These are phyloP conservation scores for Rotaria macrura DNA, from an alignment of 2,888 invertebrate genomes.

Conservation along the genomic window DNA sequence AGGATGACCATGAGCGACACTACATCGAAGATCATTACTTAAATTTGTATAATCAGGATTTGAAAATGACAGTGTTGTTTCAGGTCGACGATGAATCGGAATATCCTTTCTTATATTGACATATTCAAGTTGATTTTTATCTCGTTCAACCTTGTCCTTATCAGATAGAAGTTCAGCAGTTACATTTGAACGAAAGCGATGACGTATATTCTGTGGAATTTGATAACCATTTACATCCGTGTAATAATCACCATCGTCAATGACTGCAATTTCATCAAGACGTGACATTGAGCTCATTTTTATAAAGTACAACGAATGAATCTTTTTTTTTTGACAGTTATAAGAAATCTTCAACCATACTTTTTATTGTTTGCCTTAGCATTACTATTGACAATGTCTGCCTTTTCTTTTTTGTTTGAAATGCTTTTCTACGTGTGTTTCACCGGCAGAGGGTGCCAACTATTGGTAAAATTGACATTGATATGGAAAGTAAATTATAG, in stretches of 20 bases:
- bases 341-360: not conserved
- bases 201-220: conserved; percentile 7
- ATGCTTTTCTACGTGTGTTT: not conserved
- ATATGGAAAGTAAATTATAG: too few relatives aligned
- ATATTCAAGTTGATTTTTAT: not conserved
- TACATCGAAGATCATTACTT: conserved; percentile 4
- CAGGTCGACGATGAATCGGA: not conserved
- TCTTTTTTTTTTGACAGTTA: not conserved
- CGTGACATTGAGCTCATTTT: not conserved
- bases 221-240: not conserved
- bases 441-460: not conserved
- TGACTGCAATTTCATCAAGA: not conserved
- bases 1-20: not conserved
- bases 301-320: not conserved
- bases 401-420: not conserved
- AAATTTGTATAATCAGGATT: not conserved
- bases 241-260: not conserved
- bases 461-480: too few relatives aligned
- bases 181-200: not conserved
- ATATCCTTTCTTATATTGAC: not conserved
- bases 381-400: conserved; percentile 1
- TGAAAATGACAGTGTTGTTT: not conserved
- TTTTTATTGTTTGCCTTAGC: not conserved
- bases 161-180: not conserved
- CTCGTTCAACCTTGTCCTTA: not conserved